Evolutionary conservation across 2,113 vertebrate species (phyloP), one percentile per base, ranked within the genome.

Genomic region (Centrocercus urophasianus): DNA sequence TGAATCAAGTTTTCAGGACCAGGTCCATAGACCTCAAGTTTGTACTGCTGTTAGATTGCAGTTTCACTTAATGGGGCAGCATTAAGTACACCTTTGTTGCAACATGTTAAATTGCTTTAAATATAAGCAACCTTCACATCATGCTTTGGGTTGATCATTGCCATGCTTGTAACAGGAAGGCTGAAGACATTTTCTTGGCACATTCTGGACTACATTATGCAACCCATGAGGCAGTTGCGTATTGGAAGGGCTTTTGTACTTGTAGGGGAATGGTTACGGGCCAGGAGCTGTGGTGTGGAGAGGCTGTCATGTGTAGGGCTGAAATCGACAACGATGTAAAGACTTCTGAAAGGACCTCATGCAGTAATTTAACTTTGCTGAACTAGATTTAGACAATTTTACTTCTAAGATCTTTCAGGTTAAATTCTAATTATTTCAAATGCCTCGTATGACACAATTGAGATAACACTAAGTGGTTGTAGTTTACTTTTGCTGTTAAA

Each of bases 181-280:
- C 85, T 83, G 93, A 57, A 75, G 93, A 90, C 69, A 1, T 92
- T 89, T 96, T 95, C 93, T 92, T 93, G 90, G 93, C 91, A 8
- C 1, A 36, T 59, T 24, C 24, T 32, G 7, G 30, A 5, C 36
- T 18, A 3, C 32, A 6, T 82, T 91, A 57, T 84, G 15, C 45
- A 69, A 36, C 17, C 52, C 1, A 4, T 56, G 83, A 83, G 1
- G 57, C 11, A 63, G 42, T 17, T 8, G 13, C 3, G 0, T 21
- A 0, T 24, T 86, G 94, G 82, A 70, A 75, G 45, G 79, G 75
- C 73, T 90, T 25, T 19, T 19, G 38, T 66, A 19, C 34, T 70
- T 40, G n/a, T 3, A 45, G 82, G 86, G 82, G 45, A 75, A 11
- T 16, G 45, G 78, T 34, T 78, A 56, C 1, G 6, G 74, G 12